Evolutionary conservation across 1,140 invertebrate genomes (phyloP).

Genomic region (Rhyacophila brunnea): DNA sequence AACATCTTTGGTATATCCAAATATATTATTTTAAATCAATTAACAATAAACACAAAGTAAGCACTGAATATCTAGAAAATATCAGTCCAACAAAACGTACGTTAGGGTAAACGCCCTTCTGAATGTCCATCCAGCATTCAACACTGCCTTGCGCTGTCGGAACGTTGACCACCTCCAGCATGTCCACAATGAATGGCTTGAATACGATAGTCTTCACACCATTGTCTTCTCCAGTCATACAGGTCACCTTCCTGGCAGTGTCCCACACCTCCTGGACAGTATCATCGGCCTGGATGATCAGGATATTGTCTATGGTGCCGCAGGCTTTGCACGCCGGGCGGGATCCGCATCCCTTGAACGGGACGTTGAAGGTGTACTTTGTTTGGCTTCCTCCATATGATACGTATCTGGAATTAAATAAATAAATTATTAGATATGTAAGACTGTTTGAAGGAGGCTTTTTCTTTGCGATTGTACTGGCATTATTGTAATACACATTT

Average conservation of each 20-base stretch:
- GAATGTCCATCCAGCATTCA: constrained; percentile 78
- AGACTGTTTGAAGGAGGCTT: too few species aligned
- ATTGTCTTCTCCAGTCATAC: constrained; percentile 49
- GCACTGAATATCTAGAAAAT: too few species aligned
- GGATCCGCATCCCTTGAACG: constrained; percentile 62
- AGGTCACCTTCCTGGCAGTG: constrained; percentile 62
- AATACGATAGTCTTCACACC: constrained; percentile 64
- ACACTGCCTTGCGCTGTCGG: constrained; percentile 60
- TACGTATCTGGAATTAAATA: constrained; percentile 55
- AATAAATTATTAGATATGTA: not conserved
- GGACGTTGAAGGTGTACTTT: constrained; percentile 61
- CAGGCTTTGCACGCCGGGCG: constrained; percentile 59
- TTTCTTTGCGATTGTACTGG: too few species aligned
- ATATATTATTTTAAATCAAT: too few species aligned
- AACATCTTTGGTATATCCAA: too few species aligned
- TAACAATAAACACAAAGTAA: too few species aligned
- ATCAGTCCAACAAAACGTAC: too few species aligned
- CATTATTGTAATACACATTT: too few species aligned
- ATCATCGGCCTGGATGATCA: constrained; percentile 66
- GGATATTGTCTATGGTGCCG: constrained; percentile 61
- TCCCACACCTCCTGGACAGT: constrained; percentile 63
- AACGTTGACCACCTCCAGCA: constrained; percentile 68
- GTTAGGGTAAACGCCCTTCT: constrained; percentile 66
- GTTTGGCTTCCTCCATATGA: constrained; percentile 55
- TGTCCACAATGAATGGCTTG: constrained; percentile 69